Base-by-base conservation (phyloP, 1,140 invertebrate species). In the Pseudoatta argentina region DNA sequence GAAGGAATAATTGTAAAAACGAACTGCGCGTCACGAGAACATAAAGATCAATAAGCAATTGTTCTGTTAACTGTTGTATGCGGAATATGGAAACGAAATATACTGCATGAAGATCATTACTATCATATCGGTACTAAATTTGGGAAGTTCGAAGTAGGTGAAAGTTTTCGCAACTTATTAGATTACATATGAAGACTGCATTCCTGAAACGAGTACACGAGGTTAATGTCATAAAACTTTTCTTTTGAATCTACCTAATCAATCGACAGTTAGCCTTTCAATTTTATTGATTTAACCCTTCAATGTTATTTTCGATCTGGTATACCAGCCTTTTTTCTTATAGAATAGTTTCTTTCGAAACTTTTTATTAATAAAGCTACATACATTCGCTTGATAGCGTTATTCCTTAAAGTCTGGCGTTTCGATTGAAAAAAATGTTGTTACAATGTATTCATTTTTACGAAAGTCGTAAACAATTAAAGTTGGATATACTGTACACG, bases 151-250 rank as follows among this genome's bases (percentile, higher is more conserved):
- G 30, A 89, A 89, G 61, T 86, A 82, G 86, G 85, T 88, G 90
- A 92, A 92, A 91, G 88, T 89, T 90, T 78, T 53, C 69, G 82
- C 75, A 86, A 82, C 61, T 87, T 78, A 87, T 82, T 85, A 63
- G 83, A 87, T 89, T 91, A 82, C 82, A 67, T 57, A 72, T 76
- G 61, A 81, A 59, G 72, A 88, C 21, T 57, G 69, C 12, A 72
- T 76, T 89, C 71, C 48, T 16, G 44, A 61, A 61, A 79, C 7
- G 53, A 48, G 30, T 59, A 6, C 66, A 57, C 21, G 14, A 72
- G 44, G 44, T 81, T 82, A 72, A 14, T 34, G 55, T 24, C 69
- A 51, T 73, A 63, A 51, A 73, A 83, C 39, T 83, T 61, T 83
- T n/a, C 18, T 48, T 34, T n/a, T 55, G 10, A 72, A 21, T 7